Conservation (phyloP, 2,113 vertebrate genomes). For the Mus musculus region DNA sequence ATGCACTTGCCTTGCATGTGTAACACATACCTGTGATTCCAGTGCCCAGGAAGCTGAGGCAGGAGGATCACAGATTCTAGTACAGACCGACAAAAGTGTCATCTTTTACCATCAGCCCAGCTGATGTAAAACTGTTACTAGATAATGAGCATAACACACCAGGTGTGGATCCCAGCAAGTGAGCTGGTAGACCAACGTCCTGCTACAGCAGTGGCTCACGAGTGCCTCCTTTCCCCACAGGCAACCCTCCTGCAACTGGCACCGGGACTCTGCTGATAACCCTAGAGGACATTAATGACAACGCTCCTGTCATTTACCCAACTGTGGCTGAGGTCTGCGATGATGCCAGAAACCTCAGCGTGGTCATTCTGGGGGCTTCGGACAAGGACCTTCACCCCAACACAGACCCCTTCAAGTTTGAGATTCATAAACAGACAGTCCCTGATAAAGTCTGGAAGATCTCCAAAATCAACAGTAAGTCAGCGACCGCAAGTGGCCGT, state of each 20-base stretch:
- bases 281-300: conserved; percentile 96
- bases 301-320: conserved; percentile 93
- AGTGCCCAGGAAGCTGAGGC: not conserved
- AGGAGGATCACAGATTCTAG: not conserved
- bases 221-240: conserved; percentile 77
- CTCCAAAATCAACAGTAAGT: conserved; percentile 96
- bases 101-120: not conserved
- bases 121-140: not conserved
- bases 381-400: conserved; percentile 96
- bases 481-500: accelerated
- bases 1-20: not conserved
- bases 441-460: conserved; percentile 97
- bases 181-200: accelerated
- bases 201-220: accelerated
- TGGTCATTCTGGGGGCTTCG: conserved; percentile 92
- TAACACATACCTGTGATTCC: not conserved
- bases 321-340: conserved; percentile 94
- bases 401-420: conserved; percentile 96
- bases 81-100: not conserved
- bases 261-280: conserved; percentile 94
- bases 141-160: too few relatives aligned
- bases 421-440: conserved; percentile 93
- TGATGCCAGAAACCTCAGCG: conserved; percentile 93
- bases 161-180: accelerated
- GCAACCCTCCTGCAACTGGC: conserved; percentile 94